Percentiles rank a stretch among this genome's conserved stretches.
These are phyloP conservation scores for Tetanocera ferruginea DNA, from an alignment of 2,888 invertebrate genomes.

Conservation along the genomic window DNA sequence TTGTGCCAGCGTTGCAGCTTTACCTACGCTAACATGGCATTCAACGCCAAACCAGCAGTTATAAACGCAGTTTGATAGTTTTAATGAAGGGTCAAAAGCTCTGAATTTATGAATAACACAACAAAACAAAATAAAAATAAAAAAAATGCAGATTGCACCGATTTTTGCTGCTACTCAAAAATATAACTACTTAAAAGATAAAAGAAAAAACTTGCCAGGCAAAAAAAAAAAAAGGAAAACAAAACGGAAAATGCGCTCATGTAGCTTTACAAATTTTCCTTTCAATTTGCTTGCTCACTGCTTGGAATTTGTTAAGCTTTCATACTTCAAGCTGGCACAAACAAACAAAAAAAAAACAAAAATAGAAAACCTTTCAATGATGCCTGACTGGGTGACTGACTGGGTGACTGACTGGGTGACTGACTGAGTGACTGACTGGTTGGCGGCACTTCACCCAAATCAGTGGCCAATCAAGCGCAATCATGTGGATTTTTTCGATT, in stretches of 20 bases:
- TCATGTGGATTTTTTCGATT: slow-evolving; percentile 32
- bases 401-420: not conserved
- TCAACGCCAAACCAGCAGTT: not conserved
- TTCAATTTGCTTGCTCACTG: not conserved
- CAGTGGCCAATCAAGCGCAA: slow-evolving; percentile 34
- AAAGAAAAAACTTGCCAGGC: not conserved
- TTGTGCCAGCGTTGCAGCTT: not conserved
- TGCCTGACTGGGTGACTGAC: not conserved
- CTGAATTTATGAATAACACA: too few relatives aligned
- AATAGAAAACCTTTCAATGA: not conserved
- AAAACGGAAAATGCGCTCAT: not conserved
- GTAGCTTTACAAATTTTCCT: not conserved
- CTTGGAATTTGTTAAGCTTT: not conserved
- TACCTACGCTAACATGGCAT: not conserved
- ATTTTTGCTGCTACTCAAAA: not conserved
- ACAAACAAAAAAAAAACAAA: too few relatives aligned
- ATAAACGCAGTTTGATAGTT: too few relatives aligned
- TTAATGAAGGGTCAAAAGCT: too few relatives aligned
- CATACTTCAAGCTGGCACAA: too few relatives aligned
- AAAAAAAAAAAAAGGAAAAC: not conserved
- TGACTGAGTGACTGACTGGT: not conserved
- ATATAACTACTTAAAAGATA: not conserved
- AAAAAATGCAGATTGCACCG: not conserved
- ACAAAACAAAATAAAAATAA: too few relatives aligned
- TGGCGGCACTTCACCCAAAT: slow-evolving; percentile 11